Base-by-base conservation (phyloP, 2,797 vertebrate species). In the Acanthis flammea region DNA sequence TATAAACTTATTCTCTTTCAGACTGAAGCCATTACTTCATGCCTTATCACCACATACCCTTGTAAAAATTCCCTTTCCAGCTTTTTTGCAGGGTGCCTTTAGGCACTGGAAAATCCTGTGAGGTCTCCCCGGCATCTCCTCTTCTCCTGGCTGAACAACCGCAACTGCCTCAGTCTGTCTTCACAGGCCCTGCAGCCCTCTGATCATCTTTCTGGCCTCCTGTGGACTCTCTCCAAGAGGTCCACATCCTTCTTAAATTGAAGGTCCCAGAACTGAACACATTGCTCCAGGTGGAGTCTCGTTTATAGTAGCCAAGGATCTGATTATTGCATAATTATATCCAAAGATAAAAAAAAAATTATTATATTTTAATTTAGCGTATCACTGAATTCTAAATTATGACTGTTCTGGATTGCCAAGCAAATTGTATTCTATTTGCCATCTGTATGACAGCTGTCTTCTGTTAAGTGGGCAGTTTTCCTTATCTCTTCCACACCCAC, bases 141-240 rank as follows among this genome's bases (percentile, higher is more conserved):
- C 28, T 39, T 39, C 28, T 83, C 35, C 19, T 21, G 19, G 16
- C 33, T 63, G 30, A 33, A 45, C 23, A 53, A 17, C 7, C 16
- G 8, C 35, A 63, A 0, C 33, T 63, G 13, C 24, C 24, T 65
- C 51, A 63, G 24, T 7, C 58, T 41, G 7, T 47, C 42, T 73
- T 57, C 35, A 35, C 19, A 65, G 31, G 11, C 33, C 7, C 22
- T 35, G 21, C 42, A 55, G 42, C 17, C 6, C 50, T 41, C 50
- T 73, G 42, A 73, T 35, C 35, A 55, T 41, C 50, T 65, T 41
- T 42, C 17, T 42, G 21, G 42, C 25, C 21, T 83, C 30, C 19
- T 41, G 21, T 35, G 31, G 11, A 65, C 42, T 65, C 0, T 0
- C 14, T 35, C 9, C 35, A 73, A 24, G 13, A 48, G 15, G 24